Conservation (phyloP, 2,888 invertebrate species). For the Drosophila pullipes region DNA sequence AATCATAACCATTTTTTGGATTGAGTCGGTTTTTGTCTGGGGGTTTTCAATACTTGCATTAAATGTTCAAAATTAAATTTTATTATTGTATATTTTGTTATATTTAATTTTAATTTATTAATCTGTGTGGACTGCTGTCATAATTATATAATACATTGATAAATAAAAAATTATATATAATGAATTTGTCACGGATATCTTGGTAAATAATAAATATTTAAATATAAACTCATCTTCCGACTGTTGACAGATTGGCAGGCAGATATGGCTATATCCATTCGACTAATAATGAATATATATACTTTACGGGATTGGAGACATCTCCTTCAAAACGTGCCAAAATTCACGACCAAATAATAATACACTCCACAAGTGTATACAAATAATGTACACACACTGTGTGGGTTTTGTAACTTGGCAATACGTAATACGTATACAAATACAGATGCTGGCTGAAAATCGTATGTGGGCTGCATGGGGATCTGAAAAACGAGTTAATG, state of each 20-base stretch:
- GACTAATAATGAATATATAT: not conserved
- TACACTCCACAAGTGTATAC: not conserved
- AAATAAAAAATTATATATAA: not conserved
- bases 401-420: slow-evolving; percentile 43
- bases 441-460: slow-evolving; percentile 12
- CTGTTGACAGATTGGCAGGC: not conserved
- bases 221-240: not conserved
- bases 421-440: slow-evolving; percentile 3
- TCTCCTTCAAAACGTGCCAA: not conserved
- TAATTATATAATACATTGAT: not conserved
- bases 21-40: not conserved
- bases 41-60: not conserved
- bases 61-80: not conserved
- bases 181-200: not conserved
- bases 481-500: slow-evolving; percentile 22
- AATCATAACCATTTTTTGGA: not conserved
- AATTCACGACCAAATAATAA: not conserved
- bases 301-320: not conserved
- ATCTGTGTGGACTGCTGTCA: not conserved
- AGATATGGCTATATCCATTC: not conserved
- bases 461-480: slow-evolving; percentile 34
- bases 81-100: not conserved
- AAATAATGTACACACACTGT: slow-evolving; percentile 1
- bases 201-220: not conserved
- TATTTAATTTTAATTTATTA: not conserved